Evolutionary conservation across 2,113 vertebrate species (phyloP).

Genomic region (Thamnaconus septentrionalis): DNA sequence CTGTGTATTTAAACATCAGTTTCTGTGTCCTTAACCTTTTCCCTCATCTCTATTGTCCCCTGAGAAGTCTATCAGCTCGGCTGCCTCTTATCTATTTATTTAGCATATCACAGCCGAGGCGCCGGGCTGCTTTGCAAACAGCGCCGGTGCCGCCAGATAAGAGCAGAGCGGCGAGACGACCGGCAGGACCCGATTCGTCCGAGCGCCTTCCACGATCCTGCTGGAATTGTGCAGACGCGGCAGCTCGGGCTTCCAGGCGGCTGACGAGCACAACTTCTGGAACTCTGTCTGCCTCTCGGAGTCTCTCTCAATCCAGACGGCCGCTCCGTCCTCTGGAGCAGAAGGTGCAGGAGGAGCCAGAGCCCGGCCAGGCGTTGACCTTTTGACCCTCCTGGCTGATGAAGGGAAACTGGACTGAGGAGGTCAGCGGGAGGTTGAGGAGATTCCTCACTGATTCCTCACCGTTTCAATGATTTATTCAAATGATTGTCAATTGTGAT

Average conservation of each 20-base stretch:
- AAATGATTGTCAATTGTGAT: too few species aligned
- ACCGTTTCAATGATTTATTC: too few species aligned
- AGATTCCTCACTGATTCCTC: not conserved
- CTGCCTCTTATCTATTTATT: slow-evolving; percentile 64
- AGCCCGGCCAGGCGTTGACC: slow-evolving; percentile 37
- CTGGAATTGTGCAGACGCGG: slow-evolving; percentile 1
- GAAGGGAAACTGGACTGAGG: slow-evolving; percentile 15
- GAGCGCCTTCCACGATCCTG: slow-evolving; percentile 21
- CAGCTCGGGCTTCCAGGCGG: not conserved
- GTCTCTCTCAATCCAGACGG: slow-evolving; percentile 16
- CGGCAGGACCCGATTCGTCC: slow-evolving; percentile 46
- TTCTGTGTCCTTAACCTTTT: slow-evolving; percentile 33
- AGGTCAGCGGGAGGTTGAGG: slow-evolving; percentile 3
- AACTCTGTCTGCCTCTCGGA: slow-evolving; percentile 23
- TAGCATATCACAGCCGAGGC: slow-evolving; percentile 54
- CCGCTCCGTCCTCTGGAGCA: slow-evolving; percentile 50
- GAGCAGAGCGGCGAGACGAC: slow-evolving; percentile 45
- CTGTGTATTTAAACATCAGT: slow-evolving; percentile 10
- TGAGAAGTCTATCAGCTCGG: slow-evolving; percentile 38
- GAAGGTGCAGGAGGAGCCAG: slow-evolving; percentile 28
- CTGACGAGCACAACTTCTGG: slow-evolving; percentile 2
- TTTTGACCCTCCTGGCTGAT: slow-evolving; percentile 44
- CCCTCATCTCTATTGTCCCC: slow-evolving; percentile 34
- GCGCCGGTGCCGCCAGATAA: slow-evolving; percentile 56
- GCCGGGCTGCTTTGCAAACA: slow-evolving; percentile 64